phyloP scores from a whole-genome alignment of 2,797 vertebrate genomes.

The Dromococcyx pavoninus region DNA sequence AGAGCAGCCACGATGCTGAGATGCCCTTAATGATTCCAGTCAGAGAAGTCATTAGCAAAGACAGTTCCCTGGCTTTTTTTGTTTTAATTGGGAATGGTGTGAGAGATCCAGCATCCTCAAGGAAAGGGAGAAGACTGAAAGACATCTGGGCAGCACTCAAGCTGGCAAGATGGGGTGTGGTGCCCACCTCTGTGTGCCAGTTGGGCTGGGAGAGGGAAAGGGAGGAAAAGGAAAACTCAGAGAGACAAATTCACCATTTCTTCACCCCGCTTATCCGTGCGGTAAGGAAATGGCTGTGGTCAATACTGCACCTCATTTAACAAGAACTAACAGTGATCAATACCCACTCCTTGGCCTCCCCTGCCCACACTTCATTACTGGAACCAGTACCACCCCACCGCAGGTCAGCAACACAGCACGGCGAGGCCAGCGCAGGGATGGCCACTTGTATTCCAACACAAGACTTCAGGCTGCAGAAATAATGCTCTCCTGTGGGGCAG shows the following conservation, averaged over 20 bases:
- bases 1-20: background rate
- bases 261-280: background rate
- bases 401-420: background rate
- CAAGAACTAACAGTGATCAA: background rate
- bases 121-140: background rate
- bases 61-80: background rate
- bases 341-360: background rate
- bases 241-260: background rate
- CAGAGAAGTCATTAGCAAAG: constrained; percentile 38
- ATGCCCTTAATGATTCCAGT: background rate
- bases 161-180: background rate
- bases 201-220: background rate
- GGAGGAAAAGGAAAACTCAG: background rate
- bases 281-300: background rate
- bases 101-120: background rate
- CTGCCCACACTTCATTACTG: background rate
- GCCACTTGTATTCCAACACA: background rate
- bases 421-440: background rate
- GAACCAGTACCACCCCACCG: background rate
- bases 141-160: background rate
- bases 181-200: background rate
- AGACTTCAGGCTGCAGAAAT: background rate
- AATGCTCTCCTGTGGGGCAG: background rate
- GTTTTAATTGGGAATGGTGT: background rate
- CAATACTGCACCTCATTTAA: background rate